phyloP scores from a whole-genome alignment of 2,113 vertebrate genomes.

The Urocynchramus pylzowi region DNA sequence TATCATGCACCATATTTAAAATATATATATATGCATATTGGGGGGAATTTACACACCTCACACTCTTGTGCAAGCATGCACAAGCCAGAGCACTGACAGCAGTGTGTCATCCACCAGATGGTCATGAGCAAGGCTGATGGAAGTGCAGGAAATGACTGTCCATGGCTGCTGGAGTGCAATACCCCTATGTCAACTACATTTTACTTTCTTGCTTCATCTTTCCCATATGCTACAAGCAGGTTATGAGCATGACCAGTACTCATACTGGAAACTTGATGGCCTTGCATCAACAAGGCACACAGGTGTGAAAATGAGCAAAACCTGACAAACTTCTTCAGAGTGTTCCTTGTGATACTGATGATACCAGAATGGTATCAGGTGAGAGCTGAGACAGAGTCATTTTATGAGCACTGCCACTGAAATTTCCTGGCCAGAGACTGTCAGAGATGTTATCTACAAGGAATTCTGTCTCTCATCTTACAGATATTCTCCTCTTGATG shows the following conservation, averaged over 20 bases:
- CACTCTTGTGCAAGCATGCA: neutral
- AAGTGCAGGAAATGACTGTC: neutral
- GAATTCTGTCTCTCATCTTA: neutral
- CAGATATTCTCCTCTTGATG: neutral
- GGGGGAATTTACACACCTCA: neutral
- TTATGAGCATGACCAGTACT: neutral
- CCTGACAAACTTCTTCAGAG: neutral
- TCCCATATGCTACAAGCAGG: neutral
- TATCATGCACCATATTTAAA: neutral
- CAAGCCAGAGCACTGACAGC: neutral
- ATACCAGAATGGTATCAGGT: neutral
- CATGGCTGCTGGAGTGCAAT: neutral
- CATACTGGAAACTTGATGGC: neutral
- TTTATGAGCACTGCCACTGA: neutral
- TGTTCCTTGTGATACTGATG: neutral
- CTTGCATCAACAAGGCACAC: neutral
- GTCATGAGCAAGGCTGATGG: neutral
- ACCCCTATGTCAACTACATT: accelerated
- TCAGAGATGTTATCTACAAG: neutral
- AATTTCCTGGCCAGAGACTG: neutral
- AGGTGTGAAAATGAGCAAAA: neutral
- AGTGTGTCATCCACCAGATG: neutral
- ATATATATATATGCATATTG: too few species aligned
- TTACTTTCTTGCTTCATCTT: neutral
- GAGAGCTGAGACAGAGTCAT: neutral